Evolutionary conservation across 2,113 vertebrate species (phyloP).

Genomic region (Cyprinodon tularosa): DNA sequence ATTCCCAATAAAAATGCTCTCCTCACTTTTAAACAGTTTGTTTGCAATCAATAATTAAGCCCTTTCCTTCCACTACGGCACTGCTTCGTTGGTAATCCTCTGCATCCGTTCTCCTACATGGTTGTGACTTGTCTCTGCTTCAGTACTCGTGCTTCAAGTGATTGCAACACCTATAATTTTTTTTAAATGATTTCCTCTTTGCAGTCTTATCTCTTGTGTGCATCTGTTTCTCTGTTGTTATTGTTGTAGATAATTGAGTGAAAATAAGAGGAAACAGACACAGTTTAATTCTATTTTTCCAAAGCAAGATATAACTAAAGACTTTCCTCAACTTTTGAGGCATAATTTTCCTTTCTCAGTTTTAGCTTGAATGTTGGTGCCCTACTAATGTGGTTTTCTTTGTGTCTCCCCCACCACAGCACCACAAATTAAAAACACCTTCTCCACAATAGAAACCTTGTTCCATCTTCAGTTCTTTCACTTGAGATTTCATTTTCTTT

Average conservation of each 20-base stretch:
- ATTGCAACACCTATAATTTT: not conserved
- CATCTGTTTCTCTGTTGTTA: conserved; percentile 12
- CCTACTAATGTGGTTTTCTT: conserved; percentile 6
- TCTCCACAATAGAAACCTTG: conserved; percentile 13
- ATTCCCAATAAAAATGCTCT: too few species aligned
- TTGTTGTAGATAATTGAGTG: conserved; percentile 29
- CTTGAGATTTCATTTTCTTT: conserved; percentile 23
- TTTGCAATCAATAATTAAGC: too few species aligned
- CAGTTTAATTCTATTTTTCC: not conserved
- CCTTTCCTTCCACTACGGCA: too few species aligned
- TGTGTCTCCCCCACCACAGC: conserved; percentile 13
- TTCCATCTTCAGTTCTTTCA: not conserved
- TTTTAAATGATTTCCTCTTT: conserved; percentile 13
- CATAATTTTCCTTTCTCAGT: conserved; percentile 1
- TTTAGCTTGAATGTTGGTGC: conserved; percentile 17
- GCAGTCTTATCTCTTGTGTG: conserved; percentile 4
- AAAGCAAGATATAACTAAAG: not conserved
- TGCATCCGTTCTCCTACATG: too few species aligned
- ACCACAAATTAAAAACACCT: conserved; percentile 14
- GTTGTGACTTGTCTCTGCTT: too few species aligned
- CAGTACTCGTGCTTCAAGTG: too few species aligned
- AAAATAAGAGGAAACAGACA: conserved; percentile 12
- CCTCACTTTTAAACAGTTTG: too few species aligned
- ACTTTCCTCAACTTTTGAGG: not conserved
- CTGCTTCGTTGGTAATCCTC: too few species aligned